These are phyloP conservation scores for Macrotis lagotis DNA, from an alignment of 2,113 vertebrate genomes.

Conservation along the genomic window DNA sequence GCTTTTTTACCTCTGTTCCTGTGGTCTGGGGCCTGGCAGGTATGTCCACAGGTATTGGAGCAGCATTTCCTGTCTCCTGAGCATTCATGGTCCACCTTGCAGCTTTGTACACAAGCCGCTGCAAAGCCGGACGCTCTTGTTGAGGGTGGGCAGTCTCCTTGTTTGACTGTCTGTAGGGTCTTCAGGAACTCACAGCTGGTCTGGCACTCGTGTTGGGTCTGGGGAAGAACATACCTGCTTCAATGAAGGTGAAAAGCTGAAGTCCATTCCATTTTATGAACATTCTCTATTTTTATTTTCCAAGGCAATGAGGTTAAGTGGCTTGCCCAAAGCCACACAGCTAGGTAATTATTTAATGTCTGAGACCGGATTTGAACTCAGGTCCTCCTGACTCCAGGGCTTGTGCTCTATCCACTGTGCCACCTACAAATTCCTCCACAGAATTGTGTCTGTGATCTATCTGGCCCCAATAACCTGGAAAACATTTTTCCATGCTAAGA, in stretches of 20 bases:
- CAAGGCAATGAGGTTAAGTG: too few relatives aligned
- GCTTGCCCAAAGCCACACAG: too few relatives aligned
- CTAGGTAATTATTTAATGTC: too few relatives aligned
- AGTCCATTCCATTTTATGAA: background rate
- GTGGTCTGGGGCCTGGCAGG: conserved; percentile 85
- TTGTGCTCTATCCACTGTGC: too few relatives aligned
- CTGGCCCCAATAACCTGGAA: background rate
- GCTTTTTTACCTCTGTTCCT: conserved; percentile 83
- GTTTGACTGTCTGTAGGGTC: conserved; percentile 77
- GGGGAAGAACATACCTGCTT: background rate
- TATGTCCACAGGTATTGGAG: conserved; percentile 82
- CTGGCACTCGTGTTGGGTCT: conserved; percentile 84
- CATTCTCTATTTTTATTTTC: too few relatives aligned
- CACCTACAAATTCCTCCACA: background rate
- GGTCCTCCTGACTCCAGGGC: too few relatives aligned
- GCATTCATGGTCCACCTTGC: conserved; percentile 79
- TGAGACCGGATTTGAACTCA: too few relatives aligned
- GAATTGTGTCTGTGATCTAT: background rate
- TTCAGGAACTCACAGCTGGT: conserved; percentile 82
- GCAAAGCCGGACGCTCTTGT: conserved; percentile 81
- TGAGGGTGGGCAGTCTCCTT: conserved; percentile 81
- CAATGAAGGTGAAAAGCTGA: background rate
- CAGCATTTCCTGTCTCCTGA: conserved; percentile 82
- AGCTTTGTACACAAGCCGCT: conserved; percentile 84
- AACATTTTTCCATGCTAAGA: background rate